phyloP scores from a whole-genome alignment of 2,113 vertebrate genomes.

The Triplophysa siluroides region DNA sequence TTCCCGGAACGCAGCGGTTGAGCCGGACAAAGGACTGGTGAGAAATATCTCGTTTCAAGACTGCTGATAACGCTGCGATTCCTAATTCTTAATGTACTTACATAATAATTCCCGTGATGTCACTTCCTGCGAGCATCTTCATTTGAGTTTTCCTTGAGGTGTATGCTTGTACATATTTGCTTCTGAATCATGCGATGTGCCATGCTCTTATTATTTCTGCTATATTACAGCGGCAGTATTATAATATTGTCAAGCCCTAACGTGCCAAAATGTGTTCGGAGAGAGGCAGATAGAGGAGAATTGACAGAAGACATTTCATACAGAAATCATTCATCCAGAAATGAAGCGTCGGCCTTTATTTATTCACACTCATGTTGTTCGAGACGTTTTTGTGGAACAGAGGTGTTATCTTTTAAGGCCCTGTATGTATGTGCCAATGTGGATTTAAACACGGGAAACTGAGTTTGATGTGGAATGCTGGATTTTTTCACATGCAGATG shows the following conservation, averaged over 20 bases:
- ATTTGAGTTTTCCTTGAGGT: background rate
- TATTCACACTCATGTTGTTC: too few relatives aligned
- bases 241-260: background rate
- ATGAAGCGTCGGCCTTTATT: too few relatives aligned
- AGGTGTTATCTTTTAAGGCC: background rate
- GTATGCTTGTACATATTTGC: slow-evolving; percentile 20
- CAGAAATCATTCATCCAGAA: too few relatives aligned
- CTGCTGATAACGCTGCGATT: background rate
- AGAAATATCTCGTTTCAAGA: background rate
- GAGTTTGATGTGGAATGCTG: background rate
- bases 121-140: background rate
- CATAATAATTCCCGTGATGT: background rate
- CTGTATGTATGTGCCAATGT: background rate
- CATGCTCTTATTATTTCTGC: slow-evolving; percentile 1
- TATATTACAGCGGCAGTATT: background rate
- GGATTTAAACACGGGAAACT: background rate
- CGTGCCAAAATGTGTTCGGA: slow-evolving; percentile 12
- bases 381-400: too few relatives aligned
- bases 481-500: background rate
- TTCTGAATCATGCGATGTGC: slow-evolving; percentile 51
- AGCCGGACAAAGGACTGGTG: background rate
- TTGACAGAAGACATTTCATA: background rate
- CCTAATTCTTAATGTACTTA: background rate
- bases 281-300: too few relatives aligned
- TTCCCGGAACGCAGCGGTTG: slow-evolving; percentile 4